phyloP scores from a whole-genome alignment of 2,888 invertebrate species.

The Acrobasis repandana region DNA sequence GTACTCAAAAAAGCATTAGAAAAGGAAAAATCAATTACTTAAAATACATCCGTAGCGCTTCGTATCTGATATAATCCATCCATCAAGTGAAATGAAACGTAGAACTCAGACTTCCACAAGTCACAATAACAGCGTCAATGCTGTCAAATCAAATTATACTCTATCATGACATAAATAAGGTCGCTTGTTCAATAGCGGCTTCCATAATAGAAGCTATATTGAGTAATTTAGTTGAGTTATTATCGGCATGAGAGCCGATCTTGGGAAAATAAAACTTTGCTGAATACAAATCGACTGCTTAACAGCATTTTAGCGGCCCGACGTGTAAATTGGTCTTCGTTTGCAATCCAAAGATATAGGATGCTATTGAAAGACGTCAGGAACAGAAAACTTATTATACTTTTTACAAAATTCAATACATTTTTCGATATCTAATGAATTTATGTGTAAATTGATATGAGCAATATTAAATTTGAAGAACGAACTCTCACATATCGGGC shows the following conservation, averaged over 20 bases:
- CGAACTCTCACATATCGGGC: too few species aligned
- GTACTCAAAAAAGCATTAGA: background rate
- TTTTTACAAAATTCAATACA: background rate
- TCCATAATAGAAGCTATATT: constrained; percentile 31
- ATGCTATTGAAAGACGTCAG: constrained; percentile 11
- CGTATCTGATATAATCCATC: constrained; percentile 22
- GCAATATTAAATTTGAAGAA: too few species aligned
- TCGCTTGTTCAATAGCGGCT: constrained; percentile 12
- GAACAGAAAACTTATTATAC: constrained; percentile 1
- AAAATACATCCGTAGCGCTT: constrained; percentile 5
- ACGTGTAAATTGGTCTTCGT: constrained; percentile 20
- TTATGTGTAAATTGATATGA: too few species aligned
- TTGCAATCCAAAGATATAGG: constrained; percentile 18
- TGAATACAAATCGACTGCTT: constrained; percentile 61
- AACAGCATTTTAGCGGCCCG: constrained; percentile 28
- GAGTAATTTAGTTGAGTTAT: constrained; percentile 49
- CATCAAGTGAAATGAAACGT: constrained; percentile 22
- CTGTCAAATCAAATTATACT: constrained; percentile 4
- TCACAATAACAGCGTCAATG: constrained; percentile 16
- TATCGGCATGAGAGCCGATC: constrained; percentile 45
- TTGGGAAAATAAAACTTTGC: constrained; percentile 49
- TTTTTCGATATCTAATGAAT: background rate
- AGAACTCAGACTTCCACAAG: constrained; percentile 19
- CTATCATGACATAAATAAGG: constrained; percentile 4
- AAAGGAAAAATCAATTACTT: constrained; percentile 18